Conservation (phyloP, 1,140 invertebrate species). For the Hyles euphorbiae region DNA sequence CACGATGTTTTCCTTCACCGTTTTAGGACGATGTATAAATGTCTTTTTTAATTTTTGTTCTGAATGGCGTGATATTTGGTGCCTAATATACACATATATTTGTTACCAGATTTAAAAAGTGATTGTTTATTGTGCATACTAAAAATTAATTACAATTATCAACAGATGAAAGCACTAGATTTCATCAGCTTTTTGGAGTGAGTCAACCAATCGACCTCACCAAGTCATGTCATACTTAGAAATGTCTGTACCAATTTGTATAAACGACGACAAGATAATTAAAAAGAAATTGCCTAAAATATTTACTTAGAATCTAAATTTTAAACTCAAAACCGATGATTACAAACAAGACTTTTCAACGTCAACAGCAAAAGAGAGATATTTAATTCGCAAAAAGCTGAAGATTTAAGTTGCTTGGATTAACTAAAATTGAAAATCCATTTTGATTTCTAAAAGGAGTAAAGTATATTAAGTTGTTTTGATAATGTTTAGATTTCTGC, state of each 20-base stretch:
- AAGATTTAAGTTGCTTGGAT: background rate
- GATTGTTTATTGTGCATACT: too few species aligned
- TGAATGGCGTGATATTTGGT: too few species aligned
- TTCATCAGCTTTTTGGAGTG: too few species aligned
- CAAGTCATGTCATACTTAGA: background rate
- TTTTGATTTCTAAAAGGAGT: background rate
- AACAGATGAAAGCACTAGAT: too few species aligned
- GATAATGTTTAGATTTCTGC: background rate
- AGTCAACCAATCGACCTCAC: background rate
- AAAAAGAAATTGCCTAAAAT: too few species aligned
- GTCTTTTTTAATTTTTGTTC: too few species aligned
- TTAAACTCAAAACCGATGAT: background rate
- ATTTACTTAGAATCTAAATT: background rate
- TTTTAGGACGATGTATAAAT: too few species aligned
- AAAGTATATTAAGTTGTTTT: background rate
- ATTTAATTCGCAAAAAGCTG: background rate
- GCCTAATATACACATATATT: too few species aligned
- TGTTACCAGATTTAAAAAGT: too few species aligned
- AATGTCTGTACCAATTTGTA: background rate
- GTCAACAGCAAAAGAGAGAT: background rate
- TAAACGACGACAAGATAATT: too few species aligned
- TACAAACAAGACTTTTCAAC: background rate
- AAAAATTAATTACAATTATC: too few species aligned
- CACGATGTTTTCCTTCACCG: too few species aligned
- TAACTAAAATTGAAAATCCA: background rate